Base-by-base conservation (phyloP, 2,797 vertebrate species). In the Rhinogobio ventralis region DNA sequence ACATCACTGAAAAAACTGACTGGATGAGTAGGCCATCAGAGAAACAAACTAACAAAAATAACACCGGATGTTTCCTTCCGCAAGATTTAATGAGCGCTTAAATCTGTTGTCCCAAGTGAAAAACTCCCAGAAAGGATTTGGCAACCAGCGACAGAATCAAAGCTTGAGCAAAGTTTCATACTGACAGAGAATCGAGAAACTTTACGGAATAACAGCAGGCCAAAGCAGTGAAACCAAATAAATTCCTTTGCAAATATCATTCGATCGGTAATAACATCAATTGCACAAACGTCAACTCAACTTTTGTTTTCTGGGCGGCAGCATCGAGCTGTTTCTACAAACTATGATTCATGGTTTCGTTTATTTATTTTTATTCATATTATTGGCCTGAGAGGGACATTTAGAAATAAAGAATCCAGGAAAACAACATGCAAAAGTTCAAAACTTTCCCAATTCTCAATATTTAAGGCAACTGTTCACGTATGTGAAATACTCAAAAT, bases 391-490 rank as follows among this genome's bases (percentile, higher is more conserved):
- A 79, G 77, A 79, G 45, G 45, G 62, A 79, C 20, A n/a, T 53
- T 68, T n/a, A 39, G 64, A 66, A 49, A 78, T 19, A 45, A 78
- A 7, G 5, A 28, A 6, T 30, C 5, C 14, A n/a, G 20, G 30
- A n/a, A 77, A 67, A 36, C 36, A 69, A 33, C 68, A 82, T 62
- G 68, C 68, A 49, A 20, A 42, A 71, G 6, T 5, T 39, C 14
- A 19, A 39, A 51, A 39, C 72, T 6, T 64, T 36, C 17, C 15
- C 46, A 49, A 15, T 19, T 62, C 51, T 62, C 7, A 55, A 55
- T 14, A 84, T 66, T 82, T 86, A 88, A 88, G 82, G 87, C 87
- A 82, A 82, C 57, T 20, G 2, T 84, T 46, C n/a, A 69, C 23
- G 14, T 30, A 20, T 28, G 60, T n/a, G 25, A 67, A 49, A 79